Evolutionary conservation across 1,140 invertebrate genomes (phyloP), one percentile per base, ranked within the genome.

Genomic region (Drosophila neocordata): DNA sequence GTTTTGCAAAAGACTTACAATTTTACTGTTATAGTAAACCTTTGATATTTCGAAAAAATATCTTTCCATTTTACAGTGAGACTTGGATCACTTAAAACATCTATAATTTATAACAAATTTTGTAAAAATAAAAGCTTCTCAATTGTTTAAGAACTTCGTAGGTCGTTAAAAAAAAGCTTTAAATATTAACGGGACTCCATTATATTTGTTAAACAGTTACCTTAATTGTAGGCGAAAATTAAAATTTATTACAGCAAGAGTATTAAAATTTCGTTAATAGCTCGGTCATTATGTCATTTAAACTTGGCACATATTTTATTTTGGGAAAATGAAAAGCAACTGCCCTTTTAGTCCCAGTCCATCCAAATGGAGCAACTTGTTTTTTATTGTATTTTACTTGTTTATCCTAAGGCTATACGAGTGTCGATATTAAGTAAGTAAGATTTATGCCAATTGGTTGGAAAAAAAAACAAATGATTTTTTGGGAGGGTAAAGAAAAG

Each of bases 271-370:
- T 48, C 18, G 41, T 6, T 48, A 48, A 48, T 48, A 20, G 15
- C 15, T 9, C n/a, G 15, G 41, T 48, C 41, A 48, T 48, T 48
- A 48, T 48, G 18, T 48, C 41, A 20, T 18, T 64, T 74, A 74
- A 74, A 79, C 77, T 79, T 79, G 76, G 77, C 71, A 66, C 67
- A 55, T 41, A 64, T 56, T 11, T 48, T 48, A 11, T 48, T 2
- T 48, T 20, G 15, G 41, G 55, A 31, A 59, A 65, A 18, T 53
- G 61, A 60, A 59, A 83, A 80, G 63, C 79, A 87, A 69, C 65
- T 85, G 82, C 82, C 83, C 78, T 85, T 85, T 83, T 51, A 77
- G 69, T 37, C 64, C 63, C 13, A 20, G 12, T 41, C 75, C 63
- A 60, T 11, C 64, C 69, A 59, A 73, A 51, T 64, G 69, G 58